Conservation (phyloP, 1,140 invertebrate genomes). For the Apocrypta bakeri region DNA sequence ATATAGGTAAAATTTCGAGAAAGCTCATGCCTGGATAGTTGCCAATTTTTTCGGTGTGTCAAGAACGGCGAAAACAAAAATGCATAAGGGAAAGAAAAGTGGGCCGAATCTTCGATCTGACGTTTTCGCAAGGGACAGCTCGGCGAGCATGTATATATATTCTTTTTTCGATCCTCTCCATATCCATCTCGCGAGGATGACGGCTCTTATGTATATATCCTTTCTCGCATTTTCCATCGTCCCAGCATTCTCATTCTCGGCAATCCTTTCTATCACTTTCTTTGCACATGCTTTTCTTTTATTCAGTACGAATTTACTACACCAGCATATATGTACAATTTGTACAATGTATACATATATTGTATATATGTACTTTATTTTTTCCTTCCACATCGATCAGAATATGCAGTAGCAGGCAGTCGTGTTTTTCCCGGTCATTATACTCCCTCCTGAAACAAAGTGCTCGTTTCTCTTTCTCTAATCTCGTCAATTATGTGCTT, state of each 20-base stretch:
- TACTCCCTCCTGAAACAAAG: not conserved
- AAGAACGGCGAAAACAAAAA: not conserved
- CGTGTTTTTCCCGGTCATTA: not conserved
- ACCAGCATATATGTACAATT: not conserved
- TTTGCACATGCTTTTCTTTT: not conserved
- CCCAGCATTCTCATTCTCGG: constrained; percentile 1
- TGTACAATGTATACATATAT: not conserved
- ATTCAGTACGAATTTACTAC: not conserved
- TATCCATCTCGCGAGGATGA: not conserved
- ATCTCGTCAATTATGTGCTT: constrained; percentile 16
- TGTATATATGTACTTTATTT: too few species aligned
- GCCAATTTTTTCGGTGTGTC: not conserved
- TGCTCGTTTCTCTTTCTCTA: not conserved
- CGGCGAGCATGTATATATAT: not conserved
- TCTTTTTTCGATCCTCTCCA: constrained; percentile 7
- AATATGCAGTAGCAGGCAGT: not conserved
- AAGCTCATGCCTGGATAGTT: not conserved
- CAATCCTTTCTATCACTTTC: constrained; percentile 39
- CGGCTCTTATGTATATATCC: not conserved
- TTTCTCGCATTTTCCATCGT: constrained; percentile 10
- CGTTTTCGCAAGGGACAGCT: not conserved
- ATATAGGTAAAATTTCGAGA: not conserved
- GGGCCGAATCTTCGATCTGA: not conserved
- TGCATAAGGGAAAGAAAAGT: not conserved
- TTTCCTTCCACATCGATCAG: not conserved